Percentiles rank a stretch among this genome's conserved stretches.
These are phyloP conservation scores for Drosophila melanogaster DNA, from an alignment of 1,140 invertebrate species.

Conservation along the genomic window DNA sequence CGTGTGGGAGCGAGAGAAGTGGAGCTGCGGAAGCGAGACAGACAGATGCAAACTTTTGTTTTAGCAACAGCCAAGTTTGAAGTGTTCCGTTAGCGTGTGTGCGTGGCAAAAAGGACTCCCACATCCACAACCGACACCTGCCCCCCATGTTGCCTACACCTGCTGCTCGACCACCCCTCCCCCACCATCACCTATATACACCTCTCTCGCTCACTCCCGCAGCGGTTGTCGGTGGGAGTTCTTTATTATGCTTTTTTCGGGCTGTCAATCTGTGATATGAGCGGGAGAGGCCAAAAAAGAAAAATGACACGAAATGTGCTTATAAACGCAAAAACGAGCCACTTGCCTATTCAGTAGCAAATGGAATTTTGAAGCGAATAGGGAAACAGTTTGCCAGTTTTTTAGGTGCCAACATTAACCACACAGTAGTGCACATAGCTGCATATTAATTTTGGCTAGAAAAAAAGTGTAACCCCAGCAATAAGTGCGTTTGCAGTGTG, in stretches of 20 bases:
- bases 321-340: constrained; percentile 71
- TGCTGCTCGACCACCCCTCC: not conserved
- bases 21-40: constrained; percentile 17
- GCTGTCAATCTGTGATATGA: constrained; percentile 79
- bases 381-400: constrained; percentile 44
- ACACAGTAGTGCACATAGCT: not conserved
- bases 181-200: not conserved
- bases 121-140: constrained; percentile 29
- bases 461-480: constrained; percentile 22
- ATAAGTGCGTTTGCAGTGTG: constrained; percentile 13
- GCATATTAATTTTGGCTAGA: not conserved
- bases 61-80: constrained; percentile 78
- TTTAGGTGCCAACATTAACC: constrained; percentile 43
- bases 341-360: constrained; percentile 67
- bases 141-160: constrained; percentile 17
- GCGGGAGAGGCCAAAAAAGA: constrained; percentile 37
- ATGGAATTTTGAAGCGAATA: constrained; percentile 77
- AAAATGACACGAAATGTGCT: constrained; percentile 80
- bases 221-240: constrained; percentile 42
- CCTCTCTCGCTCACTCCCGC: constrained; percentile 7
- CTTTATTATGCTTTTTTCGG: constrained; percentile 26
- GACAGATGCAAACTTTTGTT: constrained; percentile 76
- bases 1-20: constrained; percentile 3
- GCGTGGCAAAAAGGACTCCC: constrained; percentile 57
- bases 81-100: constrained; percentile 61